Evolutionary conservation across 2,888 invertebrate genomes (phyloP).

Genomic region (Conops quadrifasciatus): DNA sequence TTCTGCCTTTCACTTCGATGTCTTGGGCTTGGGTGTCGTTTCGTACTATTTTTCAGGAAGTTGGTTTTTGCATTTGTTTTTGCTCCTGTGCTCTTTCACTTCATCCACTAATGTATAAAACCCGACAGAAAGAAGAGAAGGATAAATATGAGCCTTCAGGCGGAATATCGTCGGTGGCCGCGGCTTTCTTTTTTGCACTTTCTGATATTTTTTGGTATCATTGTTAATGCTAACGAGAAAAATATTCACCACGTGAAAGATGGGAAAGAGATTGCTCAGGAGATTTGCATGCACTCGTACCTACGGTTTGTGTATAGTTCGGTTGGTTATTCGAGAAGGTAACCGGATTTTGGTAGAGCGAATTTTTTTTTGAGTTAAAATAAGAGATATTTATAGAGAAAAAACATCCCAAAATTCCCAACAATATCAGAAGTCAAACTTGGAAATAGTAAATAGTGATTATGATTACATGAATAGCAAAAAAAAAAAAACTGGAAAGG

Average conservation of each 20-base stretch:
- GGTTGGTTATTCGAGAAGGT: too few species aligned
- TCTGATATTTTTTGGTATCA: conserved; percentile 5
- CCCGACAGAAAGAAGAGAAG: background rate
- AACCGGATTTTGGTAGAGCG: too few species aligned
- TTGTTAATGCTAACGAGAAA: conserved; percentile 28
- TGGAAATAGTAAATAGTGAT: too few species aligned
- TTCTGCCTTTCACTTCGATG: background rate
- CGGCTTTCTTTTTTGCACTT: background rate
- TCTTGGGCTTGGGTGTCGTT: background rate
- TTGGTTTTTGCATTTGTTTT: conserved; percentile 1
- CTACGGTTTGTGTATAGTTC: background rate
- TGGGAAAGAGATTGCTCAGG: background rate
- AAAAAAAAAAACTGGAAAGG: too few species aligned
- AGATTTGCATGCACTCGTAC: background rate
- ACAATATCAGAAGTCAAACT: too few species aligned
- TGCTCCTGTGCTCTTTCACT: background rate
- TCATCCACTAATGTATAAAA: conserved; percentile 16
- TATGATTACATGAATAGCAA: too few species aligned
- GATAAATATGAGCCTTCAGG: conserved; percentile 32
- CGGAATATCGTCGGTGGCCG: conserved; percentile 19
- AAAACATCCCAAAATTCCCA: too few species aligned
- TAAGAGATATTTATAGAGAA: too few species aligned
- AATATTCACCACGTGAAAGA: conserved; percentile 11
- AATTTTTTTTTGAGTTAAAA: too few species aligned
- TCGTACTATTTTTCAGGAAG: too few species aligned